Conservation (phyloP, 2,113 vertebrate species). For the Zosterops japonicus region DNA sequence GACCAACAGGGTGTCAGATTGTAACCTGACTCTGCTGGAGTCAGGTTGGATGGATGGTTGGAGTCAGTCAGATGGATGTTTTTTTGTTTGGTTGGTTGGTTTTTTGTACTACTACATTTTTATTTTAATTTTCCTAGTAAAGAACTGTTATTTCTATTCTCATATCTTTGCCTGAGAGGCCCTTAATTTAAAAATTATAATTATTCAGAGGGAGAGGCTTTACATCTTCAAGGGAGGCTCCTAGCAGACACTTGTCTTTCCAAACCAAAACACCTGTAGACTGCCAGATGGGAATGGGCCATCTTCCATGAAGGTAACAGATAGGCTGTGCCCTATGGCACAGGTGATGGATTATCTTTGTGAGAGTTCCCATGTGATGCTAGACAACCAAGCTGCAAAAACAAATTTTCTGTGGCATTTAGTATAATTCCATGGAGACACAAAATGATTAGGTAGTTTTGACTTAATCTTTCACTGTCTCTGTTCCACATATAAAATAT, state of each 20-base stretch:
- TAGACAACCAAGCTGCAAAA: neutral
- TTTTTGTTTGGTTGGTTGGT: neutral
- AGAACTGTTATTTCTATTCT: neutral
- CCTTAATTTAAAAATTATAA: neutral
- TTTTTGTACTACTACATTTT: neutral
- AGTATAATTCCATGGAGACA: neutral
- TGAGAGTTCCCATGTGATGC: neutral
- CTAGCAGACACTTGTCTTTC: neutral
- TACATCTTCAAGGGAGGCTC: neutral
- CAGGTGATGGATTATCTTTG: neutral
- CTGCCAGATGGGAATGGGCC: neutral
- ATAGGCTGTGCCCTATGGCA: accelerated
- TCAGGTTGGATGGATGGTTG: too few species aligned
- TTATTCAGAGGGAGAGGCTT: neutral
- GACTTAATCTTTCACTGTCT: neutral
- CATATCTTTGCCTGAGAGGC: neutral
- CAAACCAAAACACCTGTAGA: neutral
- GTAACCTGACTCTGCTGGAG: neutral
- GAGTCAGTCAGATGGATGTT: neutral
- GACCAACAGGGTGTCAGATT: neutral
- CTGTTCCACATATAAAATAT: neutral
- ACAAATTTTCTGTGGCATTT: neutral
- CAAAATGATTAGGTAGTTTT: neutral
- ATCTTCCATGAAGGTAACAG: neutral
- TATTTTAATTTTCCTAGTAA: neutral